A percentile compares a stretch with the other conserved stretches of the same genome.
Evolutionary conservation across 2,888 invertebrate species (phyloP).

Genomic region (Tortrix viridana): DNA sequence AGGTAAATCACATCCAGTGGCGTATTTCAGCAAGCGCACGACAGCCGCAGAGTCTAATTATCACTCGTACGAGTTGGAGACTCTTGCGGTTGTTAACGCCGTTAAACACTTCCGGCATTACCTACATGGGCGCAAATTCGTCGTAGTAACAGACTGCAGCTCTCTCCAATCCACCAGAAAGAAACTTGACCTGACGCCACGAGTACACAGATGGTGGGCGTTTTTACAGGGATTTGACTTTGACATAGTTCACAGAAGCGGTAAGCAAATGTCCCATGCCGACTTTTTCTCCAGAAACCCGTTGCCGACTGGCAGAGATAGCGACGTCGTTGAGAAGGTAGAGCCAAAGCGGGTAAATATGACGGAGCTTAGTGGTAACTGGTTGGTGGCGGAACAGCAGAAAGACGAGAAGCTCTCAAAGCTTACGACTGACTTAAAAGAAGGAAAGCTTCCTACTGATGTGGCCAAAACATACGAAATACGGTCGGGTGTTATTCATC

Average conservation of each 20-base stretch:
- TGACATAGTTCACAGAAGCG: conserved; percentile 5
- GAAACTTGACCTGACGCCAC: neutral
- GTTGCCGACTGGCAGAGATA: neutral
- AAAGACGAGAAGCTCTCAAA: neutral
- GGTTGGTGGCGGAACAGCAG: conserved; percentile 16
- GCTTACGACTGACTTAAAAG: neutral
- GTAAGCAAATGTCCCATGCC: conserved; percentile 11
- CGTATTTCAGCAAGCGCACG: conserved; percentile 3
- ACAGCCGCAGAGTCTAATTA: neutral
- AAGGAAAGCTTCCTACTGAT: neutral
- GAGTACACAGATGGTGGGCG: conserved; percentile 16
- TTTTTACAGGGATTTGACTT: conserved; percentile 14
- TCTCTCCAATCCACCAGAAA: neutral
- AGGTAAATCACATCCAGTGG: neutral
- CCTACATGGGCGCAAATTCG: no score
- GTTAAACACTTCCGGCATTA: no score
- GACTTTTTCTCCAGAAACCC: conserved; percentile 12
- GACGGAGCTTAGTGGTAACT: neutral
- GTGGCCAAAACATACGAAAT: conserved; percentile 10
- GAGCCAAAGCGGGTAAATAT: neutral
- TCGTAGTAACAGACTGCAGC: conserved; percentile 8
- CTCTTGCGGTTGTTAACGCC: no score
- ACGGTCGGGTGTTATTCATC: conserved; percentile 9
- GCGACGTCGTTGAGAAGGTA: neutral
- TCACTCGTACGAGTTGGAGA: conserved; percentile 11